Evolutionary conservation across 2,113 vertebrate genomes (phyloP).

Genomic region (Carettochelys insculpta): DNA sequence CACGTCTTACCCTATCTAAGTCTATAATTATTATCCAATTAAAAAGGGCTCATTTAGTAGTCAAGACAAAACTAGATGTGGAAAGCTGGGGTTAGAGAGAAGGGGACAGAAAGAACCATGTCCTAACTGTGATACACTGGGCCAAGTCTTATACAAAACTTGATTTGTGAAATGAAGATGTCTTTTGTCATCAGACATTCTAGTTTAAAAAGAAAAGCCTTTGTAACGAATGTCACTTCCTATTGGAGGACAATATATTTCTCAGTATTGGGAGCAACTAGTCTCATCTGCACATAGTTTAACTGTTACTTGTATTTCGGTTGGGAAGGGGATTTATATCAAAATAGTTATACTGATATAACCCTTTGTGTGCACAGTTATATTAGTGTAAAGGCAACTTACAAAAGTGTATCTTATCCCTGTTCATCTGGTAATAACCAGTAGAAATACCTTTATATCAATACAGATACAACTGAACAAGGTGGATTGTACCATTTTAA

Average conservation of each 20-base stretch:
- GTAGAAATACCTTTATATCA: background rate
- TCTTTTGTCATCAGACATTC: conserved; percentile 35
- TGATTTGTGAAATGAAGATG: background rate
- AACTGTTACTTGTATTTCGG: background rate
- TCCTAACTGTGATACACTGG: background rate
- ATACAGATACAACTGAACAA: background rate
- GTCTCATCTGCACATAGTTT: fast-evolving
- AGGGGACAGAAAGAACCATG: conserved; percentile 18
- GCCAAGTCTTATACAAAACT: background rate
- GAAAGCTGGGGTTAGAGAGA: background rate
- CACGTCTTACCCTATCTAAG: background rate
- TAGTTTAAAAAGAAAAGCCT: background rate
- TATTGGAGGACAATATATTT: background rate
- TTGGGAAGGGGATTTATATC: background rate
- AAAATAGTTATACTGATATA: background rate
- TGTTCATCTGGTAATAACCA: background rate
- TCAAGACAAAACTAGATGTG: conserved; percentile 21
- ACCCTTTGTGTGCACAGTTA: background rate
- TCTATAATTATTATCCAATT: background rate
- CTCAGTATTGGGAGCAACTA: conserved; percentile 51
- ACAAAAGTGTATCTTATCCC: background rate
- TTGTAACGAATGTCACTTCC: conserved; percentile 26
- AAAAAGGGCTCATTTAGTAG: conserved; percentile 25
- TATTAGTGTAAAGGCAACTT: background rate
- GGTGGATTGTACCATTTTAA: background rate